These are phyloP conservation scores for Orthosia gothica DNA, from an alignment of 2,888 invertebrate genomes.

Conservation along the genomic window DNA sequence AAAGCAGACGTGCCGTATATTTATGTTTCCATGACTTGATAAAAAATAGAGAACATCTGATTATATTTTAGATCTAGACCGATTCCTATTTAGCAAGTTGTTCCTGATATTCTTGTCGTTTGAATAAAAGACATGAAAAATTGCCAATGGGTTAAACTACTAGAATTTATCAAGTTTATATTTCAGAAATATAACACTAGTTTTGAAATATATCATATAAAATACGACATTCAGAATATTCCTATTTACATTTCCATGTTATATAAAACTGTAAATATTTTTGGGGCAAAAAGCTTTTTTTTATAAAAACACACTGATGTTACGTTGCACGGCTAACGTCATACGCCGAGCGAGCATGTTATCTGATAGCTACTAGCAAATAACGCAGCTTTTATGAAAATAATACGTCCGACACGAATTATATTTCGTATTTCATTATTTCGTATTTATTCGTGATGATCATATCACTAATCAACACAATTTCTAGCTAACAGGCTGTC, in stretches of 20 bases:
- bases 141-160: too few species aligned
- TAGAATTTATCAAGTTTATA: too few species aligned
- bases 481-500: too few species aligned
- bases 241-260: not conserved
- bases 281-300: slow-evolving; percentile 27
- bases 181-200: not conserved
- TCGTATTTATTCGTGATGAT: not conserved
- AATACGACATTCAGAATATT: not conserved
- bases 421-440: slow-evolving; percentile 7
- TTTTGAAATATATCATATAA: slow-evolving; percentile 6
- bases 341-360: slow-evolving; percentile 35
- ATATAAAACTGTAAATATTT: slow-evolving; percentile 27
- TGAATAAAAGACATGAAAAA: too few species aligned
- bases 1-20: too few species aligned
- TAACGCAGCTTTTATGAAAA: slow-evolving; percentile 30
- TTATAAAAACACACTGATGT: slow-evolving; percentile 37
- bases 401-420: slow-evolving; percentile 7
- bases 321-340: slow-evolving; percentile 43
- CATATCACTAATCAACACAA: too few species aligned
- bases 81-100: too few species aligned
- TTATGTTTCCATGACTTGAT: too few species aligned
- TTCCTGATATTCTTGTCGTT: too few species aligned
- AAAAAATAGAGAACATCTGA: too few species aligned
- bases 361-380: slow-evolving; percentile 49
- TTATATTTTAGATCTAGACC: too few species aligned